Evolutionary conservation across 2,797 vertebrate species (phyloP).

Genomic region (Onychomys arenicola): DNA sequence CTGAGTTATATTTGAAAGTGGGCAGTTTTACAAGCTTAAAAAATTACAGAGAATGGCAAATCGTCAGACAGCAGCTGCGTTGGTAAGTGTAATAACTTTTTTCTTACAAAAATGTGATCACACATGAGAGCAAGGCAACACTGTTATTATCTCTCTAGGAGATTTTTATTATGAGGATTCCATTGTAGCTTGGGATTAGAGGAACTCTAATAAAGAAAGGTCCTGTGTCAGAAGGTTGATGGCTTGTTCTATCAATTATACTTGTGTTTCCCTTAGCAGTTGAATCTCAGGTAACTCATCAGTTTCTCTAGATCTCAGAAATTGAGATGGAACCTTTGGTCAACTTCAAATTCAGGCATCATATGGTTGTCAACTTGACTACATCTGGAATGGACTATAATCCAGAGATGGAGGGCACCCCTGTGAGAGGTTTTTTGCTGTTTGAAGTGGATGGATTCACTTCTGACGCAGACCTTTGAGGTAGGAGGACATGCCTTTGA

Average conservation of each 20-base stretch:
- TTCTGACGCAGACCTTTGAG: background rate
- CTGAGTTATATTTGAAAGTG: conserved; percentile 77
- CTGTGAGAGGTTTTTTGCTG: background rate
- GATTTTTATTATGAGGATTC: conserved; percentile 29
- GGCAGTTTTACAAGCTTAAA: conserved; percentile 72
- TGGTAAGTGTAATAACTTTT: conserved; percentile 61
- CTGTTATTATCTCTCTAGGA: background rate
- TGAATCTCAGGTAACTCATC: background rate
- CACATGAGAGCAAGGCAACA: background rate
- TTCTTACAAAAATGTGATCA: conserved; percentile 3
- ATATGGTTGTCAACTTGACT: background rate
- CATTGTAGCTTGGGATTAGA: background rate
- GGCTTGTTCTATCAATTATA: background rate
- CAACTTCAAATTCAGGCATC: background rate
- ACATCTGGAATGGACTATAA: background rate
- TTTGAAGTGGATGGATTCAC: background rate
- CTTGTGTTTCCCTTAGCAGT: background rate
- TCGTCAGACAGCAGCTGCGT: conserved; percentile 63
- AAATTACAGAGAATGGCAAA: conserved; percentile 69
- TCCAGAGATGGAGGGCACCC: background rate
- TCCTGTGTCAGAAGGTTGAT: background rate
- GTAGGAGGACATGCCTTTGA: background rate
- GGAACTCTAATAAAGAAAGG: background rate
- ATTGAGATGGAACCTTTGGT: background rate
- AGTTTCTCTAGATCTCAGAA: background rate